Percentiles rank a stretch among this genome's conserved stretches.
Evolutionary conservation across 1,140 invertebrate species (phyloP).

Genomic region (Heterodera carotae): DNA sequence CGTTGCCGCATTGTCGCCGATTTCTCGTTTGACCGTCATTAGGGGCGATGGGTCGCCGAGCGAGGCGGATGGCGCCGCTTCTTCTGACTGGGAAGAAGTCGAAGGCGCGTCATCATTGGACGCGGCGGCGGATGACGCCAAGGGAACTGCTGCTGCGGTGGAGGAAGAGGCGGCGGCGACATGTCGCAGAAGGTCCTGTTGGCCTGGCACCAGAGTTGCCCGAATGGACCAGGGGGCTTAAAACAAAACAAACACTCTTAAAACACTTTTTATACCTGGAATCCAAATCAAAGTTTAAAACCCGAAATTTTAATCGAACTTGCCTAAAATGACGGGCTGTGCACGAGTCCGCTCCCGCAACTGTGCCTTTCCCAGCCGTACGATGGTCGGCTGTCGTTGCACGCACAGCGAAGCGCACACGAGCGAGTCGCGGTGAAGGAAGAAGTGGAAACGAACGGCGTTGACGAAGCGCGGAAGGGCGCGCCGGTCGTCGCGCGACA

Average conservation of each 20-base stretch:
- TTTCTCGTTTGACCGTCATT: background rate
- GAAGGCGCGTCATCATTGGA: background rate
- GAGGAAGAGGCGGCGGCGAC: background rate
- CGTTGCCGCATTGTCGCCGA: too few relatives aligned
- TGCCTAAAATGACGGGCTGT: conserved; percentile 47
- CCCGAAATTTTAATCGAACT: background rate
- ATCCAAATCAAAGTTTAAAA: too few relatives aligned
- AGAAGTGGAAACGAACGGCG: conserved; percentile 46
- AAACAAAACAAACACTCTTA: background rate
- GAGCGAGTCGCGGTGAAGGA: conserved; percentile 47
- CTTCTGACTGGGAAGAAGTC: background rate
- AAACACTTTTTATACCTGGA: too few relatives aligned
- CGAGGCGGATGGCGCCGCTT: background rate
- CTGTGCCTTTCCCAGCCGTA: conserved; percentile 33
- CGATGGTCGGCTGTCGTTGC: conserved; percentile 45
- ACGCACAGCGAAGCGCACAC: conserved; percentile 46
- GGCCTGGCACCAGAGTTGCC: conserved; percentile 45
- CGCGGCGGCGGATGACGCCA: too few relatives aligned
- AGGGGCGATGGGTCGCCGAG: background rate
- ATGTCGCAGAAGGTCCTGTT: conserved; percentile 18
- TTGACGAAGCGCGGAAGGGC: conserved; percentile 37
- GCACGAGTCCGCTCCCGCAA: conserved; percentile 2
- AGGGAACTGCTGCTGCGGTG: too few relatives aligned
- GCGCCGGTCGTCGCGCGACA: conserved; percentile 18
- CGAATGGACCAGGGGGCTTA: conserved; percentile 48